These are phyloP conservation scores for Brachypteracias leptosomus DNA, from an alignment of 2,113 vertebrate species.

Conservation along the genomic window DNA sequence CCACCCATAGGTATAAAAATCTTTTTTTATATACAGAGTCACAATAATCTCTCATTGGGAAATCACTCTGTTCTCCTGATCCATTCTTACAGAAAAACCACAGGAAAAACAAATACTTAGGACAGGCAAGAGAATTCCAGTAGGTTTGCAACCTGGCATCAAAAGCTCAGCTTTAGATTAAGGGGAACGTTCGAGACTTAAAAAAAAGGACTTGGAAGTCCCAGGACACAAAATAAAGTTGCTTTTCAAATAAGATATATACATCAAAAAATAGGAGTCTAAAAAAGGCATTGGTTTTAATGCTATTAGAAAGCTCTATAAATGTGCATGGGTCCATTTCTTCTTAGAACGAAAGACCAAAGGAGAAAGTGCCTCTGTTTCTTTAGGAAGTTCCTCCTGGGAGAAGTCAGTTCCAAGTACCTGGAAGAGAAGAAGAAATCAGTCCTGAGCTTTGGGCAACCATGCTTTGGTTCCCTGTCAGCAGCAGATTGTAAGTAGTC, in stretches of 20 bases:
- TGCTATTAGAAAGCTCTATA: slow-evolving; percentile 77
- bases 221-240: slow-evolving; percentile 81
- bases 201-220: slow-evolving; percentile 73
- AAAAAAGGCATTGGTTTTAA: slow-evolving; percentile 82
- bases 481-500: no score
- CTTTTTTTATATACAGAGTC: slow-evolving; percentile 84
- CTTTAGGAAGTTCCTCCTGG: slow-evolving; percentile 68
- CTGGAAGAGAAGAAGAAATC: slow-evolving; percentile 30
- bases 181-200: slow-evolving; percentile 67
- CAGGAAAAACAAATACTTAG: slow-evolving; percentile 49
- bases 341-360: slow-evolving; percentile 66
- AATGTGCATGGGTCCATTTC: slow-evolving; percentile 73
- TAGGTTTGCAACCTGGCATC: slow-evolving; percentile 80
- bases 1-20: slow-evolving; percentile 86
- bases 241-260: slow-evolving; percentile 82
- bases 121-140: slow-evolving; percentile 80
- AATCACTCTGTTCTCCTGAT: slow-evolving; percentile 60
- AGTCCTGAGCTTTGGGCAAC: not conserved
- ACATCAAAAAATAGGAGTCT: slow-evolving; percentile 82
- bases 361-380: slow-evolving; percentile 69
- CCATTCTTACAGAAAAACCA: slow-evolving; percentile 61
- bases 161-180: slow-evolving; percentile 71
- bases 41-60: slow-evolving; percentile 66
- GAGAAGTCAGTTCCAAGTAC: slow-evolving; percentile 65
- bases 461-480: no score